Percentiles rank a stretch among this genome's conserved stretches.
Conservation (phyloP, 2,113 vertebrate genomes). For the Acrocephalus arundinaceus region DNA sequence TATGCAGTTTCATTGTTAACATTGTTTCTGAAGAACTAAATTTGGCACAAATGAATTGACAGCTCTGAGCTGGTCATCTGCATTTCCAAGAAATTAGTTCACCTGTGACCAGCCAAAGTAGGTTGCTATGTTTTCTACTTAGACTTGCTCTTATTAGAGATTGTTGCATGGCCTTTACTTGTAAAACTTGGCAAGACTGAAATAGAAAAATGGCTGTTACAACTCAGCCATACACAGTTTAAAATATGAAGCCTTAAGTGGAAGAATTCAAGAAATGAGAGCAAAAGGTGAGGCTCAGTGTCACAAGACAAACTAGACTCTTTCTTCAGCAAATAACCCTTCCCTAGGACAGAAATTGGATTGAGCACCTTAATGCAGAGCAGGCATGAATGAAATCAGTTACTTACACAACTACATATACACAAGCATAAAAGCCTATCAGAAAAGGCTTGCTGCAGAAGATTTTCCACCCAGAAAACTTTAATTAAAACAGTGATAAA, state of each 20-base stretch:
- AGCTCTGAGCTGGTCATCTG: not conserved
- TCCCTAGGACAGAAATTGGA: not conserved
- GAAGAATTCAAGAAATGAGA: not conserved
- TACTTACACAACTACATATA: not conserved
- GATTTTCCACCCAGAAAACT: not conserved
- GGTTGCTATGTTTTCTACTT: not conserved
- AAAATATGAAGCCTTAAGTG: not conserved
- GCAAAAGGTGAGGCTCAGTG: not conserved
- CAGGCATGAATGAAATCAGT: not conserved
- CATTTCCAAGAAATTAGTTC: not conserved
- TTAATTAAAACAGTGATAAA: not conserved
- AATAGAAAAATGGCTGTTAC: not conserved
- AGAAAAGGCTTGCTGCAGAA: not conserved
- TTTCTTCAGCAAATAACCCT: not conserved
- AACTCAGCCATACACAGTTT: not conserved
- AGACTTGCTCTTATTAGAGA: not conserved
- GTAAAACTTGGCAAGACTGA: not conserved
- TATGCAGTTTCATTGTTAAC: not conserved
- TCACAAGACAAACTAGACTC: not conserved
- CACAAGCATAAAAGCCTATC: not conserved
- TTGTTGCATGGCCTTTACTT: not conserved
- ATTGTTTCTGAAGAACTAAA: not conserved
- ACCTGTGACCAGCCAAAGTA: not conserved
- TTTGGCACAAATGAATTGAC: not conserved
- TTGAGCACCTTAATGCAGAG: not conserved